These are phyloP conservation scores for Thermophis baileyi DNA, from an alignment of 2,113 vertebrate species.

Conservation along the genomic window DNA sequence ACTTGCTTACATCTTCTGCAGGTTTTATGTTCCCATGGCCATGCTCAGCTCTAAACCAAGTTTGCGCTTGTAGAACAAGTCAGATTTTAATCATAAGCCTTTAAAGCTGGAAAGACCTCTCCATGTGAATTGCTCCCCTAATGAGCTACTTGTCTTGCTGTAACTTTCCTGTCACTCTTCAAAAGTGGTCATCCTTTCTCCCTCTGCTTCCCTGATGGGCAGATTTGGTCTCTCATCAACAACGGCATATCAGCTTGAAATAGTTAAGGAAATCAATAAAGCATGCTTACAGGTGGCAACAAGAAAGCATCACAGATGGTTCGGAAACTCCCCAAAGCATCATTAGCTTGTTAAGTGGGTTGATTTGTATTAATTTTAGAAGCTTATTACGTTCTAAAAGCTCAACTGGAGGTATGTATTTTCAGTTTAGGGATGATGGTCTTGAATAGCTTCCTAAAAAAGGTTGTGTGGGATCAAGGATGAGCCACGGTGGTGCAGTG, in stretches of 20 bases:
- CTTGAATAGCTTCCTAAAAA: not conserved
- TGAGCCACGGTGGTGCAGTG: no score
- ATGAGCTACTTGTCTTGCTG: not conserved
- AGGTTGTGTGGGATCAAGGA: not conserved
- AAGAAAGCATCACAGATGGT: not conserved
- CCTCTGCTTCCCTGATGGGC: not conserved
- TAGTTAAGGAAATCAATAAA: not conserved
- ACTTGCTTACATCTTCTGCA: no score
- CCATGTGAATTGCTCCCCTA: not conserved
- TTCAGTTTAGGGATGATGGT: not conserved
- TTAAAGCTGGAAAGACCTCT: not conserved
- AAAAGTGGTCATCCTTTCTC: not conserved
- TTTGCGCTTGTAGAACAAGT: not conserved
- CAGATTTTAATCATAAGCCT: not conserved
- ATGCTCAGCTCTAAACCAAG: not conserved
- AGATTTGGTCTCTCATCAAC: not conserved
- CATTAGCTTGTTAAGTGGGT: not conserved
- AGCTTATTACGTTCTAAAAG: not conserved
- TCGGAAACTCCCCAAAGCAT: not conserved
- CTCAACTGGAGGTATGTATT: not conserved
- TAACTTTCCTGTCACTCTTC: not conserved
- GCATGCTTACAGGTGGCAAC: not conserved
- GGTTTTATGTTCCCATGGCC: not conserved
- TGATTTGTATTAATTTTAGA: conserved; percentile 7
- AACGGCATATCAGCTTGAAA: not conserved